phyloP scores from a whole-genome alignment of 2,888 invertebrate species.

The Drosophila anomalata region DNA sequence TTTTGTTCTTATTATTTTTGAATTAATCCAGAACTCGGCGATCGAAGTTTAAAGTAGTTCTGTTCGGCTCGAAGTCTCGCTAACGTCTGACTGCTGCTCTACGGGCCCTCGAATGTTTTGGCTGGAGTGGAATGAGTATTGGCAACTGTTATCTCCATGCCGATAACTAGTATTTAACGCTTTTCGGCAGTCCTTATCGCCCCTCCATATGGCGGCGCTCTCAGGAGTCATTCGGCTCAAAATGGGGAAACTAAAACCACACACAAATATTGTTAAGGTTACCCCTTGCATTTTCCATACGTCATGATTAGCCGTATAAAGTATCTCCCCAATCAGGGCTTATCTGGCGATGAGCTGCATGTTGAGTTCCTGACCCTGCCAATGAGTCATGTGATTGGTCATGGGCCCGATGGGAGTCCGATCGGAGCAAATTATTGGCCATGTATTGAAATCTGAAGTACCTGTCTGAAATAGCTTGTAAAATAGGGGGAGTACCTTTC shows the following conservation, averaged over 20 bases:
- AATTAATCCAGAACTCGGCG: constrained; percentile 4
- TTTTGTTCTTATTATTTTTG: constrained; percentile 1
- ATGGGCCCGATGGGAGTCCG: not conserved
- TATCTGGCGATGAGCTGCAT: constrained; percentile 46
- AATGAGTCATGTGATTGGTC: constrained; percentile 57
- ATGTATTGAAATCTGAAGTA: constrained; percentile 18
- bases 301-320: constrained; percentile 45
- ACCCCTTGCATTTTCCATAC: constrained; percentile 27
- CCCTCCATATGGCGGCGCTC: constrained; percentile 25
- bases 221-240: constrained; percentile 18
- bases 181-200: constrained; percentile 59
- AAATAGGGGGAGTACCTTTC: constrained; percentile 8
- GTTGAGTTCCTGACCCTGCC: constrained; percentile 52
- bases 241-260: not conserved
- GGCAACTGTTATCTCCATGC: constrained; percentile 58
- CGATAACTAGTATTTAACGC: constrained; percentile 73
- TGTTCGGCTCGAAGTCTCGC: constrained; percentile 61
- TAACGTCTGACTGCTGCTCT: constrained; percentile 55
- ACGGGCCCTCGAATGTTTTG: constrained; percentile 26
- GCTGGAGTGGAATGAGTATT: constrained; percentile 44
- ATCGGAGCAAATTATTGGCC: constrained; percentile 7
- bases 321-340: constrained; percentile 10
- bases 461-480: not conserved
- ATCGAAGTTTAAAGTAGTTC: constrained; percentile 26
- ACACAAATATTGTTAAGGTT: not conserved